phyloP scores from a whole-genome alignment of 2,888 invertebrate species.

The Trichacis sp. region DNA sequence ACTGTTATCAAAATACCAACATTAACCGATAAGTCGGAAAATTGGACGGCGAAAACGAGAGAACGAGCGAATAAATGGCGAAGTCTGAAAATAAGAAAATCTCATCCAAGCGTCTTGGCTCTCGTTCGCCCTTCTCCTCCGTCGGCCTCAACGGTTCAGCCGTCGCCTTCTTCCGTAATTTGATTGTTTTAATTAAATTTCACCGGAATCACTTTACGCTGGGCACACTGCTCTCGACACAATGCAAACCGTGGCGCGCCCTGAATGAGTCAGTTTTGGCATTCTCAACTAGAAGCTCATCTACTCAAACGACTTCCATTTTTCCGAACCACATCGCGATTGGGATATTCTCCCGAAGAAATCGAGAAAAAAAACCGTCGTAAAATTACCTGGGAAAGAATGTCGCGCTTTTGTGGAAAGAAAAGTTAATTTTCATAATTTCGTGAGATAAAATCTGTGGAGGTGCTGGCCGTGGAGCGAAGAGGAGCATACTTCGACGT shows the following conservation, averaged over 20 bases:
- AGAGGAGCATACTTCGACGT: conserved; percentile 45
- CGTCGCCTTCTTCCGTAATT: conserved; percentile 67
- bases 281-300: conserved; percentile 7
- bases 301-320: background rate
- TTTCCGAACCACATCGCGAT: background rate
- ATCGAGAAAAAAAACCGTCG: no score
- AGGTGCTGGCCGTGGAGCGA: conserved; percentile 25
- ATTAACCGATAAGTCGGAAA: conserved; percentile 36
- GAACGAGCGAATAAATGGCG: conserved; percentile 42
- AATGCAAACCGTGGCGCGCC: conserved; percentile 67
- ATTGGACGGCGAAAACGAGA: conserved; percentile 39
- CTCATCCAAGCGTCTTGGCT: conserved; percentile 54
- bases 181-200: conserved; percentile 70
- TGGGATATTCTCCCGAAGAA: no score
- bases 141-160: conserved; percentile 57
- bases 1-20: conserved; percentile 19
- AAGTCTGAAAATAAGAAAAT: conserved; percentile 60
- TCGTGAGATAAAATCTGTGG: background rate
- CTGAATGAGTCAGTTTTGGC: conserved; percentile 55
- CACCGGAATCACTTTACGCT: conserved; percentile 66
- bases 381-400: no score
- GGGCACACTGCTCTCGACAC: conserved; percentile 62
- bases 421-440: background rate
- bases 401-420: no score
- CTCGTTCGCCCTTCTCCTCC: conserved; percentile 52